phyloP scores from a whole-genome alignment of 1,140 invertebrate genomes.

The Asobara japonica region DNA sequence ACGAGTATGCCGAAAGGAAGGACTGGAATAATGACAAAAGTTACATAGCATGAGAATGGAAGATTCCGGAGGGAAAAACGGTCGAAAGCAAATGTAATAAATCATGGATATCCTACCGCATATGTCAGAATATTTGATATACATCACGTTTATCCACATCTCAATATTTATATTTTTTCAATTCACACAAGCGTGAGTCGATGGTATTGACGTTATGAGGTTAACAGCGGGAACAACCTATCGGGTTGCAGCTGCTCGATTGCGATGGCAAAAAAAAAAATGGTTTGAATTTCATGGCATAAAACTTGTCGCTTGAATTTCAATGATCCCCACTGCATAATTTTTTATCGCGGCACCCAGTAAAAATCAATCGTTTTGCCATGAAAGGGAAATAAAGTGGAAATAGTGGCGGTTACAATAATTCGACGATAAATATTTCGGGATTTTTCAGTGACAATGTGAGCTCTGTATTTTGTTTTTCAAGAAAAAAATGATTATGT shows the following conservation, averaged over 20 bases:
- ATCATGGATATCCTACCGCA: background rate
- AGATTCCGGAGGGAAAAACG: background rate
- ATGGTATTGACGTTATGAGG: slow-evolving; percentile 13
- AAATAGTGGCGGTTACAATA: background rate
- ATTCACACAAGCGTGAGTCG: slow-evolving; percentile 1
- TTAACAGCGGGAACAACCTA: background rate
- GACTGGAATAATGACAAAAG: background rate
- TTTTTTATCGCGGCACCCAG: background rate
- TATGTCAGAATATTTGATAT: background rate
- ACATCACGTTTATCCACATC: background rate
- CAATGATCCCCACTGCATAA: background rate
- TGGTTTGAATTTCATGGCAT: background rate
- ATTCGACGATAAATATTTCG: no score
- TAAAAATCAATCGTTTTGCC: background rate
- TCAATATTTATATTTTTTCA: slow-evolving; percentile 13
- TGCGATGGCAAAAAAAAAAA: background rate
- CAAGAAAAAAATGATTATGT: no score
- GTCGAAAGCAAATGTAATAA: background rate
- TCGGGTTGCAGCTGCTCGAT: slow-evolving; percentile 18
- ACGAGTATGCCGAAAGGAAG: background rate
- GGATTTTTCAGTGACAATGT: background rate
- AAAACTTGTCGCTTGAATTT: background rate
- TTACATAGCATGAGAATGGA: background rate
- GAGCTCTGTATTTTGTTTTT: no score
- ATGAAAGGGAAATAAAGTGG: background rate